A percentile compares a stretch with the other conserved stretches of the same genome.
phyloP scores from a whole-genome alignment of 2,113 vertebrate genomes.

The Microcebus murinus region DNA sequence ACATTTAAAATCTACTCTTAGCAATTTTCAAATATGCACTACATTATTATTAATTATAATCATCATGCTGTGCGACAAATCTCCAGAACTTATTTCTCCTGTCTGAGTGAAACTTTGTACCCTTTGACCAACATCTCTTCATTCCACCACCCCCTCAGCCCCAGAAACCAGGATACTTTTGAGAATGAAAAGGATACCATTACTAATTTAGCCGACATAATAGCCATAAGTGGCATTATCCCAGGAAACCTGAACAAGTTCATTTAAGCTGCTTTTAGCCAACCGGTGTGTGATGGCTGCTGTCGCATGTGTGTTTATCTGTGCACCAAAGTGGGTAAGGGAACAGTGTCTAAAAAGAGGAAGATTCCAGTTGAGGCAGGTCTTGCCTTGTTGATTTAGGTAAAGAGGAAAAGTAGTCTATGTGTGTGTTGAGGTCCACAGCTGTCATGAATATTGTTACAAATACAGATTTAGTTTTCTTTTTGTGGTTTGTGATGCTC shows the following conservation, averaged over 20 bases:
- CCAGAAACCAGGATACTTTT: neutral
- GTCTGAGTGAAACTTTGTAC: neutral
- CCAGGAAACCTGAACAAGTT: neutral
- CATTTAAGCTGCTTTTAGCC: neutral
- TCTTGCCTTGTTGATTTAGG: neutral
- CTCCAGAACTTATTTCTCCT: neutral
- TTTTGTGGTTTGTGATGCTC: neutral
- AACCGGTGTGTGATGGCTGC: neutral
- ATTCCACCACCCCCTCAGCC: neutral
- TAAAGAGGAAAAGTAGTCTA: slow-evolving; percentile 20
- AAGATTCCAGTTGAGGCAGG: neutral
- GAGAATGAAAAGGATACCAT: neutral
- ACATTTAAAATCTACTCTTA: neutral
- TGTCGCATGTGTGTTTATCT: neutral
- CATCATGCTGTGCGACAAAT: neutral
- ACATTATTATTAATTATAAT: neutral
- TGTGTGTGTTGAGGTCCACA: slow-evolving; percentile 22
- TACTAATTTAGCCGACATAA: neutral
- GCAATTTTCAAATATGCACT: neutral
- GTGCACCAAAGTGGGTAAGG: neutral
- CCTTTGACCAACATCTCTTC: neutral
- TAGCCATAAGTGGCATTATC: neutral
- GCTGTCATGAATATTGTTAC: slow-evolving; percentile 8
- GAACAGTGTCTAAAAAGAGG: neutral
- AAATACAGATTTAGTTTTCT: neutral